Conservation (phyloP, 2,113 vertebrate genomes). For the Cnemophilus loriae region DNA sequence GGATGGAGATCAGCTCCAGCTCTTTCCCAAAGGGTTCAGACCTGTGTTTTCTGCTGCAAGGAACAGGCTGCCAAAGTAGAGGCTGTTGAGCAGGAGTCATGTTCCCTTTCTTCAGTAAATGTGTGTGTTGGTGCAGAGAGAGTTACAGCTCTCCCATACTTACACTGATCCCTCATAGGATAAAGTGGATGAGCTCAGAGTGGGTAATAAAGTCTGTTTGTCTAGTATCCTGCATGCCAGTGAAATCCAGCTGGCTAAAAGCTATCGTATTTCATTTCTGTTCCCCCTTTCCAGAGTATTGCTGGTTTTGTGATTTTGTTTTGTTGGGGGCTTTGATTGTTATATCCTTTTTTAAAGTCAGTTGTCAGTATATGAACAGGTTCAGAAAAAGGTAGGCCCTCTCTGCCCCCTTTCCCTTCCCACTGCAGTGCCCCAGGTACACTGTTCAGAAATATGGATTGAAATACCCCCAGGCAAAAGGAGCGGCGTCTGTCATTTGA, state of each 20-base stretch:
- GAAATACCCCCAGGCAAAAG: neutral
- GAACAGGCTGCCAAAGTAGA: neutral
- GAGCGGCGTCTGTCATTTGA: neutral
- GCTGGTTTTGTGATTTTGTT: neutral
- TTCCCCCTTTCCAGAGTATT: neutral
- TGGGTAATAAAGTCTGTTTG: neutral
- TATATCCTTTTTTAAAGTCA: neutral
- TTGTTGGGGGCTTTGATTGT: neutral
- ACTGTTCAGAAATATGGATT: neutral
- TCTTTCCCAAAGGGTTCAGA: neutral
- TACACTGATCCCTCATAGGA: neutral
- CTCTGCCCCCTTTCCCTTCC: fast-evolving
- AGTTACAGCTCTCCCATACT: neutral
- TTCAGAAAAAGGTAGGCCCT: neutral
- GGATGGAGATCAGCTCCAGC: neutral
- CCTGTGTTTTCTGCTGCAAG: neutral
- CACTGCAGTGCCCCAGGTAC: neutral
- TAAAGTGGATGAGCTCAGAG: neutral
- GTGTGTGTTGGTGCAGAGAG: neutral
- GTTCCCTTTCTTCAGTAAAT: neutral
- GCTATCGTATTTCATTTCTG: neutral
- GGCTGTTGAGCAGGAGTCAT: neutral
- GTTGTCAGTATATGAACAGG: neutral
- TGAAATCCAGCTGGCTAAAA: neutral
- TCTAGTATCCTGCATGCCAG: neutral